phyloP scores from a whole-genome alignment of 2,888 invertebrate genomes.

The Bombylius major region DNA sequence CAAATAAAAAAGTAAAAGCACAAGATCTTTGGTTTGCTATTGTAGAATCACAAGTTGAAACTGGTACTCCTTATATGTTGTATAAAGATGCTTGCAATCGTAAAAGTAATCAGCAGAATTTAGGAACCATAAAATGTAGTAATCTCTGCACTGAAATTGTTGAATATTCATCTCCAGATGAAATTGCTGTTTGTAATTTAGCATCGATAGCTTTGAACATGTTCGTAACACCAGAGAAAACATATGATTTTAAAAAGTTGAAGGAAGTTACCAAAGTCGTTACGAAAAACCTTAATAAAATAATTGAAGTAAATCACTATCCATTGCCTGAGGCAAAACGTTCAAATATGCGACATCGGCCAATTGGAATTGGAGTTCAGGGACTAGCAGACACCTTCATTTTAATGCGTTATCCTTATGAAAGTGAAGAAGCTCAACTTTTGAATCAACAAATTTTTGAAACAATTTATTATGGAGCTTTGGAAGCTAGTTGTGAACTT shows the following conservation, averaged over 20 bases:
- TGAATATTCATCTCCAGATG: conserved; percentile 83
- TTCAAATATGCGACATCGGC: conserved; percentile 79
- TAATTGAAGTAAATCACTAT: conserved; percentile 94
- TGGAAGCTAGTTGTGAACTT: conserved; percentile 91
- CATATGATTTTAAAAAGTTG: conserved; percentile 77
- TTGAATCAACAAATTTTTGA: conserved; percentile 95
- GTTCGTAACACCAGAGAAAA: conserved; percentile 68
- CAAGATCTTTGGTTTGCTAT: conserved; percentile 89
- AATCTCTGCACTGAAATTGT: conserved; percentile 98
- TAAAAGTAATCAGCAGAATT: conserved; percentile 95
- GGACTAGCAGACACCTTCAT: conserved; percentile 96
- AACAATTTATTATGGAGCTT: conserved; percentile 92
- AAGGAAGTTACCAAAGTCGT: conserved; percentile 78
- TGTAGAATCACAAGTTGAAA: conserved; percentile 90
- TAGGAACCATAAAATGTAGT: conserved; percentile 96
- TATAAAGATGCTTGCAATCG: conserved; percentile 94
- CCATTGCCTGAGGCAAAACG: conserved; percentile 77
- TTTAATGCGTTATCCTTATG: conserved; percentile 84
- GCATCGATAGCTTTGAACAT: conserved; percentile 94
- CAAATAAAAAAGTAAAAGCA: conserved; percentile 58
- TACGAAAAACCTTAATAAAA: conserved; percentile 86
- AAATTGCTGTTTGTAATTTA: conserved; percentile 95
- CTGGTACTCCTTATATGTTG: conserved; percentile 95
- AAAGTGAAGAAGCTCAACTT: conserved; percentile 69
- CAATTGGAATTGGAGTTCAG: conserved; percentile 90